These are phyloP conservation scores for Euborellia annulipes DNA, from an alignment of 1,140 invertebrate genomes.

Conservation along the genomic window DNA sequence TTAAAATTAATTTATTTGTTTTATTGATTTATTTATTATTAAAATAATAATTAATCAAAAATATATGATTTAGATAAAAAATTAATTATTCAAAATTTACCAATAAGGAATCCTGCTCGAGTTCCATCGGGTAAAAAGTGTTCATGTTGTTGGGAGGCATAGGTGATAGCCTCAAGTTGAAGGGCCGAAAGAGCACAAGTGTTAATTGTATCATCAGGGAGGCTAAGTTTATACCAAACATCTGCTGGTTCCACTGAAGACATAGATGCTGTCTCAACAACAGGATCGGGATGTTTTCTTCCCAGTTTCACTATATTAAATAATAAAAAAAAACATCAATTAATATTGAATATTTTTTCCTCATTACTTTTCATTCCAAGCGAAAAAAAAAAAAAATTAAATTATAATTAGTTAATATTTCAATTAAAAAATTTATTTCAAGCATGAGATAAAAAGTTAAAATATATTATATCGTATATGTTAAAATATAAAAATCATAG, in stretches of 20 bases:
- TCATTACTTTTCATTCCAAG: not conserved
- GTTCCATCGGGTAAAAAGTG: slow-evolving; percentile 78
- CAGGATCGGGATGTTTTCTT: slow-evolving; percentile 93
- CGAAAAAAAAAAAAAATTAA: slow-evolving; percentile 1
- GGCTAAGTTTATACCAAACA: slow-evolving; percentile 73
- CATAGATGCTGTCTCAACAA: slow-evolving; percentile 95
- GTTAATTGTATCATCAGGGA: slow-evolving; percentile 76
- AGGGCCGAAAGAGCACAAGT: slow-evolving; percentile 79
- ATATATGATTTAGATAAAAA: too few species aligned
- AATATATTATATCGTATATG: too few species aligned
- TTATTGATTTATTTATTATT: not conserved
- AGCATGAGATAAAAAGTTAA: not conserved
- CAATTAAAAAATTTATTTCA: slow-evolving; percentile 1
- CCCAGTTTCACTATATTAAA: slow-evolving; percentile 68
- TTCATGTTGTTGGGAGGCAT: slow-evolving; percentile 92
- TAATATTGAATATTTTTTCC: not conserved
- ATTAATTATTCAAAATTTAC: too few species aligned
- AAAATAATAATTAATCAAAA: not conserved
- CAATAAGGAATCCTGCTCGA: slow-evolving; percentile 90
- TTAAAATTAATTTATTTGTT: not conserved
- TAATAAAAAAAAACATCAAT: slow-evolving; percentile 10
- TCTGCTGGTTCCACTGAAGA: slow-evolving; percentile 92
- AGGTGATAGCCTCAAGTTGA: slow-evolving; percentile 92
- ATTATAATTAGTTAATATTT: not conserved
- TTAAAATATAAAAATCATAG: not conserved